Evolutionary conservation across 2,113 vertebrate genomes (phyloP).

Genomic region (Proterorhinus semilunaris): DNA sequence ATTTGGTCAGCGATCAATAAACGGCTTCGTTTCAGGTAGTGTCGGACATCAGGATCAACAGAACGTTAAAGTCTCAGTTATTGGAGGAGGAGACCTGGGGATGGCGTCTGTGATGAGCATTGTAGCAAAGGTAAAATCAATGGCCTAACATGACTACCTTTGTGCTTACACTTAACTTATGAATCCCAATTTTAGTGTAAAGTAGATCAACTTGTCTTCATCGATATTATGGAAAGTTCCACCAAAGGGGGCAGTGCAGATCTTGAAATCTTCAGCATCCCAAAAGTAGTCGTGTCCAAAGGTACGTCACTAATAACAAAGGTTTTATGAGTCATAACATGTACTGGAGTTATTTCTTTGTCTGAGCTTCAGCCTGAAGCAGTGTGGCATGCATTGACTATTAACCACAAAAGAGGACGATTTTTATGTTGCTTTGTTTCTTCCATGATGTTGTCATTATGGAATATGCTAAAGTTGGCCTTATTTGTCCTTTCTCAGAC

Average conservation of each 20-base stretch:
- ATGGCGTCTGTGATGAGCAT: slow-evolving; percentile 88
- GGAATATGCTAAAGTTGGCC: background rate
- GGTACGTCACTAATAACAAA: slow-evolving; percentile 66
- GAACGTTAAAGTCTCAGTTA: slow-evolving; percentile 85
- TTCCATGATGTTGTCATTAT: background rate
- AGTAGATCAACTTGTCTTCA: slow-evolving; percentile 87
- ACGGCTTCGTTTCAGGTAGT: slow-evolving; percentile 50
- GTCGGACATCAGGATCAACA: slow-evolving; percentile 51
- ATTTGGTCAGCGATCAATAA: background rate
- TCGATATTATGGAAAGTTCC: slow-evolving; percentile 85
- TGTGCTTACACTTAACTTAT: background rate
- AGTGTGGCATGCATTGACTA: background rate
- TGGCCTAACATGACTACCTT: background rate
- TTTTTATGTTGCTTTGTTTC: background rate
- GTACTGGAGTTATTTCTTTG: accelerated
- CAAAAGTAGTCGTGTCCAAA: slow-evolving; percentile 88
- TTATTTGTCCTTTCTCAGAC: slow-evolving; percentile 59
- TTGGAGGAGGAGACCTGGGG: slow-evolving; percentile 92
- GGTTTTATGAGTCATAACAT: slow-evolving; percentile 15
- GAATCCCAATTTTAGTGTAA: slow-evolving; percentile 68
- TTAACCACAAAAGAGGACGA: background rate
- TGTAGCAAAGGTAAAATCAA: slow-evolving; percentile 83
- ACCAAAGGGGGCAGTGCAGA: slow-evolving; percentile 87
- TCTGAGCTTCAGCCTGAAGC: background rate
- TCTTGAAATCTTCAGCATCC: slow-evolving; percentile 88